Evolutionary conservation across 2,113 vertebrate genomes (phyloP), one percentile per base, ranked within the genome.

Genomic region (Sylvietta virens): DNA sequence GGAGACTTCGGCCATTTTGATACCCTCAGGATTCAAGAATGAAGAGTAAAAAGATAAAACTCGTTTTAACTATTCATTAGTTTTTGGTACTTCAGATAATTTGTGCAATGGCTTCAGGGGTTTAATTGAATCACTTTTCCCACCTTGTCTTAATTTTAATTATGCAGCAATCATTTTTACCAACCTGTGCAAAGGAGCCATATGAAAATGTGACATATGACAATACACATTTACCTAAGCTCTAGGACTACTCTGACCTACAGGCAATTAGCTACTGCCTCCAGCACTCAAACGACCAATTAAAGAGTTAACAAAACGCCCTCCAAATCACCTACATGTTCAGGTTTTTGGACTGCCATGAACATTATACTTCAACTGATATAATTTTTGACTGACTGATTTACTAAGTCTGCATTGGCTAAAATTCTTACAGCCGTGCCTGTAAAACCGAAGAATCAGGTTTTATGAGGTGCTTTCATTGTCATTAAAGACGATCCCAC

Each of bases 271-370:
- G 95, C 92, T 97, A 95, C 93, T 94, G 97, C 96, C 97, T 98
- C 87, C 95, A 97, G 98, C 97, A 96, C 96, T 97, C 95, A 97
- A 97, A 97, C 27, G 71, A 96, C 97, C 98, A 98, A 98, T 98
- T 98, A 98, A 98, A 98, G 97, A 98, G 98, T 98, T 98, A 98
- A 98, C 95, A 95, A 97, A 98, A 98, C 96, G 98, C 97, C 98
- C 98, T 98, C 96, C 96, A 98, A 98, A 97, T 98, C 97, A 98
- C 97, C 97, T 98, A 97, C 96, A 95, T 97, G 97, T 96, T 97
- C 96, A 86, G 97, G 95, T 97, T 97, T 97, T 97, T 96, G 98
- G 98, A 97, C 97, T 97, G 98, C 96, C 96, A 90, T 23, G 97
- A 98, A 98, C 96, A 94, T 89, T 98, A 96, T 77, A 92, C 95